Base-by-base conservation (phyloP, 1,140 invertebrate species). In the Apis dorsata region DNA sequence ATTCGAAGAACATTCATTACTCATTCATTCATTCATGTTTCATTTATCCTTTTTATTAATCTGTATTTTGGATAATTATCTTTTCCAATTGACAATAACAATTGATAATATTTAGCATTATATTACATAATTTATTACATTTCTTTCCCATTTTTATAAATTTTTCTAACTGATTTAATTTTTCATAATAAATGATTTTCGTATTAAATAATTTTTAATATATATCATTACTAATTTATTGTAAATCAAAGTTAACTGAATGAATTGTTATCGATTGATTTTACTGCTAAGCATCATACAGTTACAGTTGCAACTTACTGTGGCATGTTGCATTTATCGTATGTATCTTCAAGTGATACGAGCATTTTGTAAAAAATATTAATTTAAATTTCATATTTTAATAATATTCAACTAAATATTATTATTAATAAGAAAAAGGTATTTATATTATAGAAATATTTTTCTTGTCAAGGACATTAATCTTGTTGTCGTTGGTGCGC, bases 391-490 rank as follows among this genome's bases (percentile, higher is more conserved):
- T 55, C 34, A 19, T 17, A 49, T 55, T 49, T 79, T 51, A 24
- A 13, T 53, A 21, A 28, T 65, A 49, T 15, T 21, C 1, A 53
- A 17, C 2, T 17, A 1, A 17, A 57, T 73, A 55, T 60, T 81
- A 34, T 51, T 28, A 15, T 21, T 73, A 44, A 10, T 34, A 49
- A 55, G 63, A 77, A 55, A 34, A 66, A 79, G 57, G 34, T 28
- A 49, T 72, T 49, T 55, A 55, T 24, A 60, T n/a, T 57, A 69
- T 65, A 44, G 59, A 83, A 83, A 71, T 79, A 79, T 83, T 83
- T 83, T 83, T 77, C 68, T 34, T 68, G 21, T 60, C 81, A 83
- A 83, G 81, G 81, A 49, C 81, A 68, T 79, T 78, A 72, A 83
- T 83, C 81, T 83, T 53, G 72, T 66, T 70, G 65, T 66, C 79